Evolutionary conservation across 2,888 invertebrate genomes (phyloP), one percentile per base, ranked within the genome.

Genomic region (Palloptera scutellata): DNA sequence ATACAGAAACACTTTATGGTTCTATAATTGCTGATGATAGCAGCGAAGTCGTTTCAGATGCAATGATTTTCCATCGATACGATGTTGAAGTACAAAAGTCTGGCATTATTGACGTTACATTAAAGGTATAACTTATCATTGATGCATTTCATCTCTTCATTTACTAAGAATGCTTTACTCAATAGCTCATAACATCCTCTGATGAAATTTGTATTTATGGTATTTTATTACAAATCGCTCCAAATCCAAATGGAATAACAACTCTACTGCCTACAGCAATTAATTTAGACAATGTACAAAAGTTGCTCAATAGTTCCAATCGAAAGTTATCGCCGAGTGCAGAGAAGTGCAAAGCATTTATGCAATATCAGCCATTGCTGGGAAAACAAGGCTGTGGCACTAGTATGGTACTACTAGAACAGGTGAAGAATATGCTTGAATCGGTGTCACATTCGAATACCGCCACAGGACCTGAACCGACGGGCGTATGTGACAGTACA

Each of bases 191-290:
- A 9, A 76, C 82, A 4, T 54, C 75, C 5, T 68, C 72, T 3
- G 72, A 73, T 41, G 81, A 83, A 69, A 71, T 84, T 41, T 83
- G 85, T 63, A 73, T 85, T 45, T 84, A 78, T 75, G 84, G 84
- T 5, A 72, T 79, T n/a, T 73, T 79, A 60, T 48, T 84, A 20
- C 77, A 81, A 58, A 74, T 80, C 12, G 77, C 76, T 0, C 80
- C 81, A 0, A 82, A 83, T 69, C 81, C 81, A 2, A 80, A 82
- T 72, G 83, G 81, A 2, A 76, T 83, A 6, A 79, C 81, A 1
- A 79, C 79, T 11, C 74, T 80, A 43, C 15, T 71, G 13, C 76
- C 78, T 1, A 72, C 5, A 1, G 40, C 40, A 40, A 78, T 82
- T 51, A 78, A 84, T 66, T 67, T 82, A 45, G 71, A 78, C n/a